phyloP scores from a whole-genome alignment of 1,140 invertebrate species.

The Aphelenchoides fujianensis region DNA sequence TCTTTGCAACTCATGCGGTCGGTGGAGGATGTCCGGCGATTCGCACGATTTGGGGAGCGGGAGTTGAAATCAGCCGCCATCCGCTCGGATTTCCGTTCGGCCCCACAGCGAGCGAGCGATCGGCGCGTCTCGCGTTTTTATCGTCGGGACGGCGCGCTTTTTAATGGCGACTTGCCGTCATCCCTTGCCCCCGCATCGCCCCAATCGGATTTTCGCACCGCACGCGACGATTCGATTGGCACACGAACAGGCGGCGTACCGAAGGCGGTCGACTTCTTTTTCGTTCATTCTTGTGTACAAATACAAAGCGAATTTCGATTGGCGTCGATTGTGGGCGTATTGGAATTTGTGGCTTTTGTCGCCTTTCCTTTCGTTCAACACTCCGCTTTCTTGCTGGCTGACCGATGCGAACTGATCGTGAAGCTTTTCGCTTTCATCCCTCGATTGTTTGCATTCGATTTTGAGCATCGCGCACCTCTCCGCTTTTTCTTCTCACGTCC shows the following conservation, averaged over 20 bases:
- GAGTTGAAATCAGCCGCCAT: neutral
- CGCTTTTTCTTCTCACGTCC: neutral
- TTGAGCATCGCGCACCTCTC: neutral
- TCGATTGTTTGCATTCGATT: neutral
- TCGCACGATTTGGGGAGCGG: neutral
- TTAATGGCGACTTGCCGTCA: neutral
- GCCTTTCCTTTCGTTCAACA: no score
- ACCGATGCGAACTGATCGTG: no score
- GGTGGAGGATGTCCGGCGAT: neutral
- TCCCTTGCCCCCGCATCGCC: neutral
- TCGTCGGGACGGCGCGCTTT: neutral
- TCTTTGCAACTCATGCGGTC: no score
- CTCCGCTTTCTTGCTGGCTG: neutral
- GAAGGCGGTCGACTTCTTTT: neutral
- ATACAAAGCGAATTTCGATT: neutral
- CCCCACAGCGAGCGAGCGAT: no score
- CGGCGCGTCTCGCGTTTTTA: no score
- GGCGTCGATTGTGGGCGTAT: neutral
- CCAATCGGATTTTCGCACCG: neutral
- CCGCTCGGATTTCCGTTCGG: slow-evolving; percentile 2
- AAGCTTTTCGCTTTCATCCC: neutral
- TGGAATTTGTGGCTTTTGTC: no score
- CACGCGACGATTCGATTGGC: neutral
- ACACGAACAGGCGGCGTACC: neutral
- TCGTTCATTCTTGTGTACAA: no score